phyloP scores from a whole-genome alignment of 2,797 vertebrate species.

The Crenuchus spilurus region DNA sequence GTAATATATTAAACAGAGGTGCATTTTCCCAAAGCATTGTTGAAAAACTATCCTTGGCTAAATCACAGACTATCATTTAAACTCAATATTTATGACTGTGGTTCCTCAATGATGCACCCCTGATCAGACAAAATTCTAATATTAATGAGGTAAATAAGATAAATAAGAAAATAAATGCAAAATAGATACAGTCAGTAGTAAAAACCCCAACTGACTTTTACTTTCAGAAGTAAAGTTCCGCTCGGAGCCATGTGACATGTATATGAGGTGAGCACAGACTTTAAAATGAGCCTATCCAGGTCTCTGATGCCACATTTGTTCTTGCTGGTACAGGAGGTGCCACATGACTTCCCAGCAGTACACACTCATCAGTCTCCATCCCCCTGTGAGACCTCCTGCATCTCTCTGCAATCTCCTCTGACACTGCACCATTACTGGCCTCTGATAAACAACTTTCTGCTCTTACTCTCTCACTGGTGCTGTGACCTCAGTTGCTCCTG shows the following conservation, averaged over 20 bases:
- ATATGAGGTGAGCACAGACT: not conserved
- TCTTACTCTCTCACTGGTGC: slow-evolving; percentile 23
- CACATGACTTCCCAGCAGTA: slow-evolving; percentile 7
- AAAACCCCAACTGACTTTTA: no score
- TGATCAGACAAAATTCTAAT: no score
- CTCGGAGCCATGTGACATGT: not conserved
- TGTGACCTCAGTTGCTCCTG: slow-evolving; percentile 17
- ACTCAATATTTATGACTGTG: no score
- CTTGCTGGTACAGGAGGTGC: slow-evolving; percentile 11
- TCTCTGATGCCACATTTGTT: slow-evolving; percentile 11
- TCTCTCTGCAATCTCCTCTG: slow-evolving; percentile 10
- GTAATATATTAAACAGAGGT: no score
- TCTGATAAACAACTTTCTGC: slow-evolving; percentile 27
- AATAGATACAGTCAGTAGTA: no score
- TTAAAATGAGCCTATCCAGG: not conserved
- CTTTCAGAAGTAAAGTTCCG: no score
- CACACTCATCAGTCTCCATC: slow-evolving; percentile 24
- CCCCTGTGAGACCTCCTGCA: slow-evolving; percentile 6
- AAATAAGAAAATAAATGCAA: no score
- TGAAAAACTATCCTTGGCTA: no score
- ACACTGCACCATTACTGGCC: slow-evolving; percentile 21
- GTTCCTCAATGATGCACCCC: no score
- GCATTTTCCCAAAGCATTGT: no score
- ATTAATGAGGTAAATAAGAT: no score
- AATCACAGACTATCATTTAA: no score